Percentiles rank a stretch among this genome's conserved stretches.
phyloP scores from a whole-genome alignment of 2,113 vertebrate species.

The Vimba vimba region DNA sequence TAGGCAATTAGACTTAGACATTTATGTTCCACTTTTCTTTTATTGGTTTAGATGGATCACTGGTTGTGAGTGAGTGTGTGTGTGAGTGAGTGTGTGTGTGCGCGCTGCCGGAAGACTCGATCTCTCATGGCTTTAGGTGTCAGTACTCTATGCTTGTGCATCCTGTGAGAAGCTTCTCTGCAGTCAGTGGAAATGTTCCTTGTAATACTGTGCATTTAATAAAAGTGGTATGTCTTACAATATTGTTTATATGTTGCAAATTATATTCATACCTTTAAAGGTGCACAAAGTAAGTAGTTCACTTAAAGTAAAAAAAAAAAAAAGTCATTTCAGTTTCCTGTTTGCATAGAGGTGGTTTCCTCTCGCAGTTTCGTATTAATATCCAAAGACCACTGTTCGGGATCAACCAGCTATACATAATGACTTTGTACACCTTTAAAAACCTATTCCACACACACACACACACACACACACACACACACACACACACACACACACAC shows the following conservation, averaged over 20 bases:
- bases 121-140: conserved; percentile 87
- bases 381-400: too few relatives aligned
- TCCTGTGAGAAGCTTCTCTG: conserved; percentile 94
- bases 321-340: too few relatives aligned
- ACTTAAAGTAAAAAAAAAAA: too few relatives aligned
- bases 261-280: neutral
- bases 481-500: too few relatives aligned
- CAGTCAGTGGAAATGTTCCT: conserved; percentile 95
- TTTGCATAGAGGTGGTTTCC: too few relatives aligned
- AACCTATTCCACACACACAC: too few relatives aligned
- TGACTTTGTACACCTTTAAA: too few relatives aligned
- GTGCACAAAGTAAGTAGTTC: too few relatives aligned
- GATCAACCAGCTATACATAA: too few relatives aligned
- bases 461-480: too few relatives aligned
- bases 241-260: conserved; percentile 50
- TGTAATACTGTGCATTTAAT: conserved; percentile 98
- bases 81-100: conserved; percentile 63
- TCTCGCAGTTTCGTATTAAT: too few relatives aligned
- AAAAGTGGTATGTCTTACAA: conserved; percentile 94
- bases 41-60: conserved; percentile 22
- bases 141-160: conserved; percentile 94
- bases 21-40: conserved; percentile 55
- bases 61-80: conserved; percentile 29
- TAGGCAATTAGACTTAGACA: conserved; percentile 58
- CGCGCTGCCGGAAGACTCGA: conserved; percentile 90